Base-by-base conservation (phyloP, 2,113 vertebrate genomes). In the Cyanoderma ruficeps region DNA sequence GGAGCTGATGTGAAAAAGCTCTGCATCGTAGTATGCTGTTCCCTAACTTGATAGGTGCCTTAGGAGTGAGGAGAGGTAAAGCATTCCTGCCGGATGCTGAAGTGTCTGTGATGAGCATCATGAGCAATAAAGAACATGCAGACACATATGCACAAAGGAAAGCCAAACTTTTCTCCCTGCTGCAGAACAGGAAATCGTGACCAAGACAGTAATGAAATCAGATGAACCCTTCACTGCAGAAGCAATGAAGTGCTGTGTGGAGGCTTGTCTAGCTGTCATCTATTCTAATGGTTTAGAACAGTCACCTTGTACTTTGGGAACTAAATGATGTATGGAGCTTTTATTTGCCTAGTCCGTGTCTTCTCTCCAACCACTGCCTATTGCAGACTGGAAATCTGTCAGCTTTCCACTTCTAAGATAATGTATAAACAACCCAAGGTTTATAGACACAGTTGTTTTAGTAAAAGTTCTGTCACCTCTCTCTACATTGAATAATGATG, bases 291-390 rank as follows among this genome's bases (percentile, higher is more conserved):
- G 44, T 91, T 95, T 60, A 82, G 47, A 72, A 67, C 72, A 78
- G 14, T 55, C 52, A 70, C 72, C 56, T 74, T 68, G 67, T 90
- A 59, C 85, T 82, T 83, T 30, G 35, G 81, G 39, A 89, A 63
- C 52, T 78, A 55, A 93, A 78, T 83, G 72, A 95, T 78, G 15
- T 78, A 71, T 87, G 33, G 69, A 91, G 83, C n/a, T 87, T 94
- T 83, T 92, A 67, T 76, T 86, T 75, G 35, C 39, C 68, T 55
- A 13, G 42, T 57, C 64, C 39, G 2, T 37, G 35, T 63, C 60
- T 87, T 74, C 22, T 68, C 53, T 86, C 21, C 68, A 81, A 18
- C 11, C 59, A 86, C 37, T 91, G 53, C 25, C 60, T 81, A 10
- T 61, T 81, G 42, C 42, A 84, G 44, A 55, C 19, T 46, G 39